A percentile compares a stretch with the other conserved stretches of the same genome.
Evolutionary conservation across 2,888 invertebrate species (phyloP).

Genomic region (Terebella lapidaria): DNA sequence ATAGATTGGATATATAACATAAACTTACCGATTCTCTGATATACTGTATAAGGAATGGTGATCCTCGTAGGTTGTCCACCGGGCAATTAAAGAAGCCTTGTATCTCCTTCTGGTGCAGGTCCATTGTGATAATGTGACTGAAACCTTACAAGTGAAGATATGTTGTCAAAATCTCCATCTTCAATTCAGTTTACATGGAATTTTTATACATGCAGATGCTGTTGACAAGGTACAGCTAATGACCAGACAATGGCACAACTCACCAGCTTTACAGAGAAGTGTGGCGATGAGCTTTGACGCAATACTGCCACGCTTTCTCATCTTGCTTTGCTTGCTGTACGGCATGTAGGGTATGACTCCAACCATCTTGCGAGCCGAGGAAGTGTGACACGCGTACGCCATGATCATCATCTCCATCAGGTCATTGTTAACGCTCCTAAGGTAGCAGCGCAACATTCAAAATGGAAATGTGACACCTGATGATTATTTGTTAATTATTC

Average conservation of each 20-base stretch:
- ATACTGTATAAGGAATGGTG: constrained; percentile 94
- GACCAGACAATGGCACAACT: constrained; percentile 1
- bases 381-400: constrained; percentile 98
- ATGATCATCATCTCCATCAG: constrained; percentile 98
- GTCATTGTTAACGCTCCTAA: constrained; percentile 95
- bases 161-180: too few species aligned
- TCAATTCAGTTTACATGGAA: too few species aligned
- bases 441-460: neutral
- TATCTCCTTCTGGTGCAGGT: constrained; percentile 97
- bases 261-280: constrained; percentile 84
- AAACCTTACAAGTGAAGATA: constrained; percentile 64
- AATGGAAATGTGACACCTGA: neutral
- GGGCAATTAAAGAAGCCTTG: constrained; percentile 99
- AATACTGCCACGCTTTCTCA: constrained; percentile 97
- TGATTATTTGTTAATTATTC: neutral
- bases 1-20: too few species aligned
- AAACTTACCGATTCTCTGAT: constrained; percentile 74
- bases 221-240: too few species aligned
- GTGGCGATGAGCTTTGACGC: constrained; percentile 91
- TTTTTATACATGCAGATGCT: too few species aligned
- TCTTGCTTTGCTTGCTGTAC: constrained; percentile 92
- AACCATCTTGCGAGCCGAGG: constrained; percentile 91
- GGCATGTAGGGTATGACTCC: constrained; percentile 97
- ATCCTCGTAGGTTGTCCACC: constrained; percentile 95
- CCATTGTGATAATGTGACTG: constrained; percentile 96